Evolutionary conservation across 1,140 invertebrate genomes (phyloP), one percentile per base, ranked within the genome.

Genomic region (Caerostris extrusa): DNA sequence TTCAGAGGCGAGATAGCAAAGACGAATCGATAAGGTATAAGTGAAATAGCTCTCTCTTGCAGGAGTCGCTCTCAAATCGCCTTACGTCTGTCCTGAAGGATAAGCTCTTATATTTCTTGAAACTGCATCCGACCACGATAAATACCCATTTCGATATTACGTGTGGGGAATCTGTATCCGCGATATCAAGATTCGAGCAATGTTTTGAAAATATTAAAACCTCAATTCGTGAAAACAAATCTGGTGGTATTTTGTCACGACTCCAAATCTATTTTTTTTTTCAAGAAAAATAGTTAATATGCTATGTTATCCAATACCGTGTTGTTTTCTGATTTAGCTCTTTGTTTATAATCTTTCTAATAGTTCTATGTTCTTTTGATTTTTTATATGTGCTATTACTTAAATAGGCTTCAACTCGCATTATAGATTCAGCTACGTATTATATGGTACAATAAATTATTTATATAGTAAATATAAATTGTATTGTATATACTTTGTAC

Each of bases 41-140:
- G 71, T 77, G 71, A 77, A 77, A 77, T 77, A 34, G 71, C 34
- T 77, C 71, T 77, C 8, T 50, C 34, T 34, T 53, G 71, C 34
- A 53, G 71, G 14, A 77, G 71, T 77, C 53, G 12, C 34, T 7
- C 34, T 77, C 34, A 77, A 77, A 77, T 77, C 71, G 71, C 34
- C 71, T 77, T 77, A 77, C 53, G 71, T 77, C 71, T 77, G 50
- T 50, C 14, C 7, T 8, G 14, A 34, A 53, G 71, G 71, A 77
- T 77, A 50, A 77, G 71, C 71, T 77, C 71, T 77, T 77, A 77
- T 77, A 77, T 77, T 77, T 34, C 71, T 10, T 50, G 71, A 34
- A 77, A 53, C 17, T 14, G 61, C 61, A 64, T 14, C 61, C 12
- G 12, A 17, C 19, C 71, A 77, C 71, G 71, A 77, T 77, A 77